Percentiles rank a stretch among this genome's conserved stretches.
phyloP scores from a whole-genome alignment of 2,888 invertebrate species.

The Tortricodes alternella region DNA sequence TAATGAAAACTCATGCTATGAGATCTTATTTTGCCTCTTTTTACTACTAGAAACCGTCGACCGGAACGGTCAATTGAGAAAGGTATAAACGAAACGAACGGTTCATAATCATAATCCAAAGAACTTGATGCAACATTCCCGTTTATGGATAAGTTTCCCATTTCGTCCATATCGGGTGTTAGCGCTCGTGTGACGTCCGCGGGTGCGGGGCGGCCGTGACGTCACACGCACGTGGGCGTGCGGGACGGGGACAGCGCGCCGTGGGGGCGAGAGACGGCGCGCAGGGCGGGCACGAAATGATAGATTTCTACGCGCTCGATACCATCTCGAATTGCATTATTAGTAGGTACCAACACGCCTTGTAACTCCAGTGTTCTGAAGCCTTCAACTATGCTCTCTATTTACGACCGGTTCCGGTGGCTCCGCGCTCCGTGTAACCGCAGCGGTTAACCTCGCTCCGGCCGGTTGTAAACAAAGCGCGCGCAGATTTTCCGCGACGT shows the following conservation, averaged over 20 bases:
- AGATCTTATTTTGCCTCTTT: background rate
- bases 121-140: background rate
- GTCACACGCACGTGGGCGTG: slow-evolving; percentile 39
- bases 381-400: slow-evolving; percentile 16
- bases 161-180: slow-evolving; percentile 37
- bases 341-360: slow-evolving; percentile 42
- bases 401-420: slow-evolving; percentile 34
- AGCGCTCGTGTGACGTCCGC: slow-evolving; percentile 63
- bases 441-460: slow-evolving; percentile 53
- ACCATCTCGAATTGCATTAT: slow-evolving; percentile 74
- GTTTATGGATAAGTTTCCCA: slow-evolving; percentile 42
- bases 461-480: slow-evolving; percentile 71
- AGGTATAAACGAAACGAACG: too few relatives aligned
- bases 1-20: background rate
- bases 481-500: slow-evolving; percentile 61
- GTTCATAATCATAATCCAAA: background rate
- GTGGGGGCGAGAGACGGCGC: slow-evolving; percentile 32
- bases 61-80: too few relatives aligned
- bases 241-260: slow-evolving; percentile 43
- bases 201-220: slow-evolving; percentile 38
- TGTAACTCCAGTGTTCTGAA: background rate
- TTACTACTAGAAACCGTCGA: background rate
- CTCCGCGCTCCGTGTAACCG: slow-evolving; percentile 43
- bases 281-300: slow-evolving; percentile 70
- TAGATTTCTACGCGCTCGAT: slow-evolving; percentile 75